phyloP scores from a whole-genome alignment of 1,140 invertebrate genomes.

The Oncopodura yosiiana region DNA sequence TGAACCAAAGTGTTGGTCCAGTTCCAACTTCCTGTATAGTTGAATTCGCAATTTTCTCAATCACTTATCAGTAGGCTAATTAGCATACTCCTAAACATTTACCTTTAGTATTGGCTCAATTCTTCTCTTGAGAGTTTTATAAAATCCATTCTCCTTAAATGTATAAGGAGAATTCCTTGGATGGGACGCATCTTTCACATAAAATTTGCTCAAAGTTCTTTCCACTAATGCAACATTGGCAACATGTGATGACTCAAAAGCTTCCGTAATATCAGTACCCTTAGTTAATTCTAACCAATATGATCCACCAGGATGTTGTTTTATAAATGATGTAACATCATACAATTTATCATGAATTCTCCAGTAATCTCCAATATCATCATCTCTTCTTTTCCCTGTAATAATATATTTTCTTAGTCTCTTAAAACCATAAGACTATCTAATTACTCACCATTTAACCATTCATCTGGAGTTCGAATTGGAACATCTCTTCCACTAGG shows the following conservation, averaged over 20 bases:
- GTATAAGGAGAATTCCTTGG: constrained; percentile 31
- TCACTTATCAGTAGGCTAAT: not conserved
- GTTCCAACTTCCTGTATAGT: constrained; percentile 33
- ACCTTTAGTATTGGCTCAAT: constrained; percentile 32
- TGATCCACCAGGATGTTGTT: constrained; percentile 37
- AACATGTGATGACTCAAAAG: constrained; percentile 36
- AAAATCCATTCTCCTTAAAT: constrained; percentile 32
- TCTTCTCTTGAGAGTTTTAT: constrained; percentile 27
- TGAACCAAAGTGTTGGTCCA: constrained; percentile 26
- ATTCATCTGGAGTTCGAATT: constrained; percentile 36
- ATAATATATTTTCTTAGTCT: not conserved
- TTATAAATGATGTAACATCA: constrained; percentile 35
- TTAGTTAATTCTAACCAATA: constrained; percentile 34
- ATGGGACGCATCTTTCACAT: constrained; percentile 23
- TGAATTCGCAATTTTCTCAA: constrained; percentile 1
- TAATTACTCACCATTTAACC: constrained; percentile 57
- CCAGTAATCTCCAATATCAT: constrained; percentile 35
- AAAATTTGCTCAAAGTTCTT: constrained; percentile 31
- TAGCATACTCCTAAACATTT: not conserved
- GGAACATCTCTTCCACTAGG: constrained; percentile 31
- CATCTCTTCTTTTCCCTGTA: constrained; percentile 25
- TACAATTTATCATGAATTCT: constrained; percentile 38
- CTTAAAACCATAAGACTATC: not conserved
- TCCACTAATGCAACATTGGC: constrained; percentile 24
- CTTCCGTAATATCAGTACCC: constrained; percentile 38